Percentiles rank a stretch among this genome's conserved stretches.
Evolutionary conservation across 2,113 vertebrate species (phyloP).

Genomic region (Lamprologus tigripictilis): DNA sequence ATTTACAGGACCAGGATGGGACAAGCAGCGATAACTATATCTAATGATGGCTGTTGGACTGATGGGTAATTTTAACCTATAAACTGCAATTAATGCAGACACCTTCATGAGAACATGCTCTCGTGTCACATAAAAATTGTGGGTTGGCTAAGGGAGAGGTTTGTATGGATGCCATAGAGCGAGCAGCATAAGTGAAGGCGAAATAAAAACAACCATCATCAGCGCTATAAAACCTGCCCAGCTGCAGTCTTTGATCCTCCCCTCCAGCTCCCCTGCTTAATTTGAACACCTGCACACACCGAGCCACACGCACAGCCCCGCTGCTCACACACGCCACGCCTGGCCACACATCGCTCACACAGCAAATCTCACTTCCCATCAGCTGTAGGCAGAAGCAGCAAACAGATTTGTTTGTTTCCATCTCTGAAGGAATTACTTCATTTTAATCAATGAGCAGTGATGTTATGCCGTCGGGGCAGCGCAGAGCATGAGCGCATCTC

Average conservation of each 20-base stretch:
- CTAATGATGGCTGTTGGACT: not conserved
- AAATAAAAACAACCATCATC: constrained; percentile 21
- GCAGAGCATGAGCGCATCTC: not conserved
- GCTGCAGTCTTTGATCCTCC: constrained; percentile 50
- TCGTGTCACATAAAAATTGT: not conserved
- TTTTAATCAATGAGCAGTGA: constrained; percentile 12
- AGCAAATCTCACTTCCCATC: not conserved
- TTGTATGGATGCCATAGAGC: not conserved
- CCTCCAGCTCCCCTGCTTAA: constrained; percentile 5
- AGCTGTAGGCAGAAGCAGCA: not conserved
- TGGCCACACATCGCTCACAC: not conserved
- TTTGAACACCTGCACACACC: constrained; percentile 16
- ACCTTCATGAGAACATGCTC: not conserved
- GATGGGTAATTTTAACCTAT: not conserved
- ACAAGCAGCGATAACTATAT: not conserved
- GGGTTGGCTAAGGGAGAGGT: not conserved
- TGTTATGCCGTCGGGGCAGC: not conserved
- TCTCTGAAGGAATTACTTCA: not conserved
- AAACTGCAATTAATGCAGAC: not conserved
- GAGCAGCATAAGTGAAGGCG: not conserved
- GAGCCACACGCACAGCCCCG: not conserved
- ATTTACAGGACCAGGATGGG: not conserved
- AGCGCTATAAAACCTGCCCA: constrained; percentile 39
- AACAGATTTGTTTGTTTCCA: constrained; percentile 2
- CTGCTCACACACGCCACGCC: constrained; percentile 26